A percentile compares a stretch with the other conserved stretches of the same genome.
phyloP scores from a whole-genome alignment of 2,888 invertebrate genomes.

The Diplolepis rosae region DNA sequence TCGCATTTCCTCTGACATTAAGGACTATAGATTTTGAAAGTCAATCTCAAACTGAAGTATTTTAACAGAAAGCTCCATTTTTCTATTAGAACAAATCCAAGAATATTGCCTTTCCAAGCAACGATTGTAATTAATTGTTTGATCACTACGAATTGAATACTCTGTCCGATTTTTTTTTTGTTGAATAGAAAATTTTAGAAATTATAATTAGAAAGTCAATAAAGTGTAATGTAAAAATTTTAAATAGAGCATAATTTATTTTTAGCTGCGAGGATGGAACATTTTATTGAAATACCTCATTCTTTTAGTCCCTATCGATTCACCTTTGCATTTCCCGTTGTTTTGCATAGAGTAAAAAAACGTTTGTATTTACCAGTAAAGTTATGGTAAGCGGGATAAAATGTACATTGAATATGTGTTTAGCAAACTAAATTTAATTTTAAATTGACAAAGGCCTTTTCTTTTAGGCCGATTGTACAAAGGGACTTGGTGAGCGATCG shows the following conservation, averaged over 20 bases:
- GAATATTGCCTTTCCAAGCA: too few relatives aligned
- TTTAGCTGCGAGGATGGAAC: not conserved
- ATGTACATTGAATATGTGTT: not conserved
- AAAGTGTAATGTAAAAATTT: too few relatives aligned
- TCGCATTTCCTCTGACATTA: not conserved
- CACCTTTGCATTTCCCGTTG: not conserved
- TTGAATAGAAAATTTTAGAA: too few relatives aligned
- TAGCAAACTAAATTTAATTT: conserved; percentile 2
- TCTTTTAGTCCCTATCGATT: conserved; percentile 13
- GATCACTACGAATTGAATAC: too few relatives aligned
- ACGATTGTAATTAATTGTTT: too few relatives aligned
- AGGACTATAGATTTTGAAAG: conserved; percentile 8
- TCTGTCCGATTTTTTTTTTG: too few relatives aligned
- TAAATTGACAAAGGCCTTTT: conserved; percentile 6
- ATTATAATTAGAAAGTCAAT: too few relatives aligned
- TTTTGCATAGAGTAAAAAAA: conserved; percentile 10
- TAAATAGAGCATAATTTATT: too few relatives aligned
- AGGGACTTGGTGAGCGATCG: conserved; percentile 3
- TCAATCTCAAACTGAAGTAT: conserved; percentile 5
- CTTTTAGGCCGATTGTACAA: conserved; percentile 4
- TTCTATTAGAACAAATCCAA: too few relatives aligned
- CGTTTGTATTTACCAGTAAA: not conserved
- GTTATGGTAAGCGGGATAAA: not conserved
- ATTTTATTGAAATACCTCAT: conserved; percentile 13
- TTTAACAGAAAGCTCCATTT: not conserved